phyloP scores from a whole-genome alignment of 2,113 vertebrate species.

The Campylomormyrus tamandua region DNA sequence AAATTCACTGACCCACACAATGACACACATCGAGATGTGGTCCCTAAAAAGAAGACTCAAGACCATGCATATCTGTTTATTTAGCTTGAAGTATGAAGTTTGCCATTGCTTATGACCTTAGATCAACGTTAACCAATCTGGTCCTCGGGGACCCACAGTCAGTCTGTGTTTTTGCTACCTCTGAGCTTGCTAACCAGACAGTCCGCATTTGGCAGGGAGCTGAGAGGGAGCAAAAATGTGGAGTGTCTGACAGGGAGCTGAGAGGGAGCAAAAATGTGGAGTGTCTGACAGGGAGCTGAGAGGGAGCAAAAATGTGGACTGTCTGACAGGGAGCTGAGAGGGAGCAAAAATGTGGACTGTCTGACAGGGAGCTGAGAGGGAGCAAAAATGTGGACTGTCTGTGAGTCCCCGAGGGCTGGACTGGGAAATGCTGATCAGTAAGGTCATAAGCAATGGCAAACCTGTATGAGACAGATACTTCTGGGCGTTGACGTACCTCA shows the following conservation, averaged over 20 bases:
- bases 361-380: not conserved
- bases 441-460: not conserved
- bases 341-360: too few species aligned
- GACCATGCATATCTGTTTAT: not conserved
- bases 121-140: not conserved
- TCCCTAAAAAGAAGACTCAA: not conserved
- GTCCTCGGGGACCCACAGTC: not conserved
- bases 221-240: too few species aligned
- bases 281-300: not conserved
- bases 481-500: conserved; percentile 61
- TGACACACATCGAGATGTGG: not conserved
- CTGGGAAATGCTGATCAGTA: not conserved
- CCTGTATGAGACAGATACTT: not conserved
- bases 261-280: too few species aligned
- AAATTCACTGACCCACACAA: not conserved
- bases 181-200: not conserved
- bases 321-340: not conserved
- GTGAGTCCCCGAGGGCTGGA: not conserved
- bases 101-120: not conserved
- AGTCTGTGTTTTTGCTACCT: not conserved
- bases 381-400: not conserved
- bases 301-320: not conserved
- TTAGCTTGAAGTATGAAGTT: not conserved
- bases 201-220: not conserved
- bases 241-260: not conserved